phyloP scores from a whole-genome alignment of 2,888 invertebrate genomes.

The Thymelicus acteon region DNA sequence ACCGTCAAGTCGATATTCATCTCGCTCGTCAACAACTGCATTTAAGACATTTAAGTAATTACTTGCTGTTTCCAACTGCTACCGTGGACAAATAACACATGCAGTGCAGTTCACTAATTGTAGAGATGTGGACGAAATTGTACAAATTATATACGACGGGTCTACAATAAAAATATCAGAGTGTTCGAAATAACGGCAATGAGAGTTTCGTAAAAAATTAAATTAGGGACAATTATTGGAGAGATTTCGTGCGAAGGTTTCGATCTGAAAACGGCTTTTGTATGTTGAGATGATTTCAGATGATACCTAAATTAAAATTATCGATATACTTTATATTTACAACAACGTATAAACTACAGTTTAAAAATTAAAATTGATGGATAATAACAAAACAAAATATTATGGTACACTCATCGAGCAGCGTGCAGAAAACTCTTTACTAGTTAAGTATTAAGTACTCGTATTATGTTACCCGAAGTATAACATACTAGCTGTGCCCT shows the following conservation, averaged over 20 bases:
- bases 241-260: neutral
- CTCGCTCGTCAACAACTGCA: slow-evolving; percentile 47
- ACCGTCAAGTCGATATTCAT: slow-evolving; percentile 3
- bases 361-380: too few species aligned
- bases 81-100: slow-evolving; percentile 66
- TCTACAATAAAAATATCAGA: slow-evolving; percentile 21
- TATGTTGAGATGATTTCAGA: too few species aligned
- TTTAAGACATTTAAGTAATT: slow-evolving; percentile 68
- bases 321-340: too few species aligned
- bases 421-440: too few species aligned
- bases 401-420: too few species aligned
- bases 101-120: slow-evolving; percentile 39
- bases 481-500: too few species aligned
- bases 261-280: neutral
- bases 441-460: too few species aligned
- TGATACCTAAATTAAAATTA: too few species aligned
- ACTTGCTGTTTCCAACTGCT: slow-evolving; percentile 49
- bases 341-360: too few species aligned
- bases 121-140: slow-evolving; percentile 22
- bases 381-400: too few species aligned
- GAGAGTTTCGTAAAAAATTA: slow-evolving; percentile 19
- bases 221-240: slow-evolving; percentile 7
- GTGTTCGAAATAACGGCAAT: slow-evolving; percentile 24
- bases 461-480: too few species aligned
- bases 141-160: slow-evolving; percentile 20